Base-by-base conservation (phyloP, 35 echinoderm and acorn worm genomes). In the Anneissia japonica region DNA sequence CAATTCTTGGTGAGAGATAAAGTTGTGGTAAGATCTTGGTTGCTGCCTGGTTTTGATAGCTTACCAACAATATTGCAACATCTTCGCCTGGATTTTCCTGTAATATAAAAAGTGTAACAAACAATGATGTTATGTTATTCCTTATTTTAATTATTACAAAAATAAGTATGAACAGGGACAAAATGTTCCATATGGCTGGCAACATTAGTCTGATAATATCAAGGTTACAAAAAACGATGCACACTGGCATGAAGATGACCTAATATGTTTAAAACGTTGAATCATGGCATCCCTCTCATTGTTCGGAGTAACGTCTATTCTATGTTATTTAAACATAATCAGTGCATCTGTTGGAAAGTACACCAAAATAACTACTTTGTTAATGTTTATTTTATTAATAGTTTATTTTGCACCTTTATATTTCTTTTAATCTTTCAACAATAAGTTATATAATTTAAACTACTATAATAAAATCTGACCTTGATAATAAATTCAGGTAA, bases 1-100 rank as follows among this genome's bases (percentile, higher is more conserved):
- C 95, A 34, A 99, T 92, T 86, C 95, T 81, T 34, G 95, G 95
- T 86, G 95, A 99, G 28, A 99, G 73, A 75, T 94, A 99, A 72
- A 99, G 95, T 36, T 99, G 95, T 31, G 95, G 95, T 30, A 82
- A 82, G 2, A 91, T 81, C 80, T 99, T 99, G 36, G 77, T 93
- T 28, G 87, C 88, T 37, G 88, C 92, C 32, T 76, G 36, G 45
- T 86, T 90, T 73, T 94, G 95, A 35, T 91, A 99, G 40, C 91
- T 99, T 12, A 99, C 89, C 35, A 94, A 74, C 31, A 99, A 80
- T n/a, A 99, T 91, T 32, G 95, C 95, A 74, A 91, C 29, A 73
- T 99, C 95, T 51, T 99, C 89, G 26, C 95, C 95, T 14, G 95
- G 89, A 83, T 90, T 93, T 19, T 93, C 88, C 92, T 91, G 82